A percentile compares a stretch with the other conserved stretches of the same genome.
Conservation (phyloP, 1,140 invertebrate species). For the Heliconius himera region DNA sequence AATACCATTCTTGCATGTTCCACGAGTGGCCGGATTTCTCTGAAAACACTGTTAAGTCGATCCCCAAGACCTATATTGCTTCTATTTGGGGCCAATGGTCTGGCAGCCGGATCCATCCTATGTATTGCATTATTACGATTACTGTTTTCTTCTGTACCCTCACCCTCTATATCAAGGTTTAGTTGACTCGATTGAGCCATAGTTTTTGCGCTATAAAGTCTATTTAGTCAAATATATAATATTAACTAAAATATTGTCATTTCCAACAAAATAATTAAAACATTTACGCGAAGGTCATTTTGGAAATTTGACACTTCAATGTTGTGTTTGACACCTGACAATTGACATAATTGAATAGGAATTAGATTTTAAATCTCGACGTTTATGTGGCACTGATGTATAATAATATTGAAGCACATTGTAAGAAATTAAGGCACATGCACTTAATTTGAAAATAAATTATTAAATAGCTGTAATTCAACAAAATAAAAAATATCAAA, state of each 20-base stretch:
- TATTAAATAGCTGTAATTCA: neutral
- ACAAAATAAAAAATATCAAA: no score
- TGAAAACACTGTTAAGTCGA: conserved; percentile 71
- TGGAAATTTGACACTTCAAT: conserved; percentile 24
- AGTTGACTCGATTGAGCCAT: conserved; percentile 75
- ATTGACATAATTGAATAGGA: conserved; percentile 21
- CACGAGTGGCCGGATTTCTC: conserved; percentile 73
- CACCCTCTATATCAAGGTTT: conserved; percentile 69
- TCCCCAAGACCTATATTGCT: conserved; percentile 70
- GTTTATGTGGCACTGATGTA: neutral
- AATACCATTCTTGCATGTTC: conserved; percentile 75
- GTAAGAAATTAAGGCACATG: neutral
- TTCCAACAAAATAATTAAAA: conserved; percentile 30
- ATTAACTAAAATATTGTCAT: conserved; percentile 36
- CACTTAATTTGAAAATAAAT: neutral
- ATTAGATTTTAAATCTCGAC: neutral
- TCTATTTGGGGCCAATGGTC: conserved; percentile 56
- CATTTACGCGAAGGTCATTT: conserved; percentile 51
- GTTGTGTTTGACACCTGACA: conserved; percentile 22
- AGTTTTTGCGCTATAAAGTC: conserved; percentile 14
- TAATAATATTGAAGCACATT: neutral
- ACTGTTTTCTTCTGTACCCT: conserved; percentile 53
- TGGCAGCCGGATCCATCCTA: conserved; percentile 65
- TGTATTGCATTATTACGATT: conserved; percentile 58
- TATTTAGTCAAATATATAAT: neutral